Evolutionary conservation across 2,888 invertebrate species (phyloP), one percentile per base, ranked within the genome.

Genomic region (Hyposoter dolosus): DNA sequence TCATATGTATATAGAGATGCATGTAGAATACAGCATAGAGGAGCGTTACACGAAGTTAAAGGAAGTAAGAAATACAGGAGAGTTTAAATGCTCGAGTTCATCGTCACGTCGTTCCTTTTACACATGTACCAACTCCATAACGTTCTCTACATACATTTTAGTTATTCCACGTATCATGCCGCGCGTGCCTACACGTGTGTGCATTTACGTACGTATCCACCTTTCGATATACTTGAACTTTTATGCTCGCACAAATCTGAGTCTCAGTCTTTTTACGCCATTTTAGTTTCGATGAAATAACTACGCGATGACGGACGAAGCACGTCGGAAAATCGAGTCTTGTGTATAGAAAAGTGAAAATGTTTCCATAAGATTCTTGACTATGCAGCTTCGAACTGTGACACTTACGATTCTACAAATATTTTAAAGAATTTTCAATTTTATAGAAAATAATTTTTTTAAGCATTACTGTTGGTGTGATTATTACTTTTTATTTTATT

Each of bases 121-220:
- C 83, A 86, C 86, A 81, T 86, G 85, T 86, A 86, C 66, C 81
- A 75, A 82, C 74, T 82, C 81, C 83, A 65, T 84, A 74, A 80
- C 47, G 32, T 63, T 75, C 60, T 63, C 23, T 65, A 23, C 72
- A 47, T 74, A 72, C 72, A 74, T 74, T 80, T 68, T 81, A 83
- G 76, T 77, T 80, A 85, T 85, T 75, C 76, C 77, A 80, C 72
- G 80, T 80, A 77, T 72, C 47, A 76, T 40, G 45, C 23, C 23
- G 80, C 83, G 83, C 83, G 85, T 83, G 83, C 83, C 66, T 77
- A 80, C 85, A 80, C 80, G 83, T 77, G 63, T 76, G 75, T 32
- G 17, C 45, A 53, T 50, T 28, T 40, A 45, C 23, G 60, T 15
- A 56, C 60, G 53, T 50, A 60, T 72, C 50, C 76, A 56, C 71